Conservation (phyloP, 92 coral and sea anemone species). For the Virgularia gustaviana region DNA sequence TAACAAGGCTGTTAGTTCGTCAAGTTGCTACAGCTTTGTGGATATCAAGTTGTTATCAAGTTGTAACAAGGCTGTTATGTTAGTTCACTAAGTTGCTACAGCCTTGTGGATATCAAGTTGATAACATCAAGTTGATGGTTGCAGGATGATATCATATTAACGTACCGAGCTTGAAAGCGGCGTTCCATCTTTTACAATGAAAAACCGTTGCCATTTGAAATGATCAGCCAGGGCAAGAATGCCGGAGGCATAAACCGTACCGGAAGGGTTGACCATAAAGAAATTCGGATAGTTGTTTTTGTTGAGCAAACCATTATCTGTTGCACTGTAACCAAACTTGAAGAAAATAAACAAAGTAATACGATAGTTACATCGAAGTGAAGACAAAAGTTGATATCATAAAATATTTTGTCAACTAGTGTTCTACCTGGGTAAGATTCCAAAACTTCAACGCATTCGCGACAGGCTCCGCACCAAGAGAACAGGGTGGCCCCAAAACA, state of each 20-base stretch:
- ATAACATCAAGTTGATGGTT: no score
- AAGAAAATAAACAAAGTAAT: constrained; percentile 2
- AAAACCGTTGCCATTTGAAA: constrained; percentile 59
- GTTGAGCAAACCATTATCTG: constrained; percentile 59
- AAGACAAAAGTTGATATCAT: no score
- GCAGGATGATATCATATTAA: background rate
- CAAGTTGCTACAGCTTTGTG: no score
- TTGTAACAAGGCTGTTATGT: no score
- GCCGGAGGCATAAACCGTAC: constrained; percentile 53
- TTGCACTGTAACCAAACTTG: constrained; percentile 71
- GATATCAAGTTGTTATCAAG: no score
- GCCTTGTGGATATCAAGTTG: no score
- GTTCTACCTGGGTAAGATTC: constrained; percentile 72
- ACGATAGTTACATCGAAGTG: background rate
- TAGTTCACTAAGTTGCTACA: no score
- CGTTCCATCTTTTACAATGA: constrained; percentile 65
- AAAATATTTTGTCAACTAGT: no score
- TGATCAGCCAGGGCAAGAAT: constrained; percentile 48
- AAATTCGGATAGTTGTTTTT: constrained; percentile 58
- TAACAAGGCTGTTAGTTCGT: no score
- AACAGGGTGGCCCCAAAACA: constrained; percentile 74
- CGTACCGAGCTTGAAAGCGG: constrained; percentile 58
- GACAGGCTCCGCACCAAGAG: constrained; percentile 64
- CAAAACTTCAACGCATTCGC: constrained; percentile 69
- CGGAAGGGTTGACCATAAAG: constrained; percentile 62